phyloP scores from a whole-genome alignment of 2,888 invertebrate species.

The Diplazon laetatorius region DNA sequence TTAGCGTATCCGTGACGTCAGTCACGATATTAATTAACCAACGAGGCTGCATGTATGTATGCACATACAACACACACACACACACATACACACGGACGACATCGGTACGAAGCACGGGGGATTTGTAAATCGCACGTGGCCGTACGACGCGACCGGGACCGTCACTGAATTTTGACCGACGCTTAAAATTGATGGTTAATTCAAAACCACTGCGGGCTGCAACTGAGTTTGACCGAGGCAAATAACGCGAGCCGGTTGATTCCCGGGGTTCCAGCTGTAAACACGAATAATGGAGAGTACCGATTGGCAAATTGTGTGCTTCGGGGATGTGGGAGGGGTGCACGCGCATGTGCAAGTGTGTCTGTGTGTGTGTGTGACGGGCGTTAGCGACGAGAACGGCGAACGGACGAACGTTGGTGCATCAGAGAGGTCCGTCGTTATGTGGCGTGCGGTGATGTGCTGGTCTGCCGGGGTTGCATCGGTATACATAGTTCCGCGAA shows the following conservation, averaged over 20 bases:
- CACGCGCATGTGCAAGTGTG: no score
- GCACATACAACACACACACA: no score
- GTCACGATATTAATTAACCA: no score
- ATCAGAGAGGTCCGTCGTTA: not conserved
- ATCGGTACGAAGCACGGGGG: not conserved
- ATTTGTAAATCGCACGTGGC: not conserved
- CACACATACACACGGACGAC: no score
- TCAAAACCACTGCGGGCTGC: constrained; percentile 75
- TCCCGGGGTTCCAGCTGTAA: constrained; percentile 77
- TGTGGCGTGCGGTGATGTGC: constrained; percentile 22
- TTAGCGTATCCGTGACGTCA: no score
- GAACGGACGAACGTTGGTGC: no score
- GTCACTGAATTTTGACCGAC: constrained; percentile 36
- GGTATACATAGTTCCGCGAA: constrained; percentile 2
- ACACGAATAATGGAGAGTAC: constrained; percentile 79
- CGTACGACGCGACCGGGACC: not conserved
- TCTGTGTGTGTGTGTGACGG: no score
- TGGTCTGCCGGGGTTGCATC: constrained; percentile 5
- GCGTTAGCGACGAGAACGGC: no score
- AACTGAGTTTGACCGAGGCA: constrained; percentile 76
- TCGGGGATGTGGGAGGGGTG: constrained; percentile 56
- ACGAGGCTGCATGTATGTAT: no score
- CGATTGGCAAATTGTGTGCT: constrained; percentile 78
- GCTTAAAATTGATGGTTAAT: constrained; percentile 78
- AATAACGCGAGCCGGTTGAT: constrained; percentile 76